A percentile compares a stretch with the other conserved stretches of the same genome.
Evolutionary conservation across 2,888 invertebrate species (phyloP).

Genomic region (Phytoseiulus persimilis): DNA sequence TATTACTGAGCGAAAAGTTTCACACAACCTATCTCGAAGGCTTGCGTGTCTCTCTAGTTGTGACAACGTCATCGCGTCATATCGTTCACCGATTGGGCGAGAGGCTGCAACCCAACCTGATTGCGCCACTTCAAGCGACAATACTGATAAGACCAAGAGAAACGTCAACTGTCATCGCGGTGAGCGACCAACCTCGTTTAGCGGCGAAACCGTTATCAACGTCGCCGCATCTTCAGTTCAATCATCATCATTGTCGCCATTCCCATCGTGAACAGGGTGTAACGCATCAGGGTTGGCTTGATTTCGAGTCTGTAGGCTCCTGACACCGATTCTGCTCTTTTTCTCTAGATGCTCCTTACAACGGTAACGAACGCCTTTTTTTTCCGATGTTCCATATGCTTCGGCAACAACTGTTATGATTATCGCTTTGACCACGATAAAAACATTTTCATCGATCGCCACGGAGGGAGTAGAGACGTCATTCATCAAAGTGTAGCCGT

Average conservation of each 20-base stretch:
- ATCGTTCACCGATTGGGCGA: background rate
- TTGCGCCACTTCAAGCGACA: background rate
- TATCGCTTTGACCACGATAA: background rate
- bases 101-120: background rate
- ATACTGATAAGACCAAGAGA: background rate
- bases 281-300: background rate
- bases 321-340: background rate
- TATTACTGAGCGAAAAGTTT: no score
- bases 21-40: no score
- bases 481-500: background rate
- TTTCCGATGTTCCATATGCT: background rate
- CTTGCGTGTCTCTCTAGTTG: background rate
- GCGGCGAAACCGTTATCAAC: background rate
- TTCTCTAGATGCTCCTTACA: background rate
- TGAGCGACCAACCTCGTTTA: background rate
- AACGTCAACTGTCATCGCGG: background rate
- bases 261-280: background rate
- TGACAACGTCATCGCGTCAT: background rate
- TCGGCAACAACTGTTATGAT: background rate
- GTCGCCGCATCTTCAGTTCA: background rate
- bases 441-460: background rate
- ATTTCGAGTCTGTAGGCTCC: background rate
- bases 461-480: background rate
- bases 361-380: background rate
- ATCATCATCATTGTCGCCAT: background rate